Base-by-base conservation (phyloP, 2,797 vertebrate species). In the Enteromius thamalakanensis region DNA sequence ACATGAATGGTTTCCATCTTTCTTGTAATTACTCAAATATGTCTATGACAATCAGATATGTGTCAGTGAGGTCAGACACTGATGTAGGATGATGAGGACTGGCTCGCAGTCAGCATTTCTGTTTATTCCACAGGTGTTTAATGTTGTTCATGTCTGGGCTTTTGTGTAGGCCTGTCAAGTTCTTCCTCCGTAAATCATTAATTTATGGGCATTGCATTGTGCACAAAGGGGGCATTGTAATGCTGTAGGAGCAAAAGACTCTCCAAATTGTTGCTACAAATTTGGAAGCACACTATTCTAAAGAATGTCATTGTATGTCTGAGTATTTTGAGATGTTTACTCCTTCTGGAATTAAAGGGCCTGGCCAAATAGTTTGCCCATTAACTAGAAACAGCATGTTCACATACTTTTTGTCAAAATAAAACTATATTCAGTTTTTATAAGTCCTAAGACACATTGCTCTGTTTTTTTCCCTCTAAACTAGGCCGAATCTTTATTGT, bases 81-180 rank as follows among this genome's bases (percentile, higher is more conserved):
- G 29, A 40, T 23, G 32, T 8, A 58, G 34, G 37, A 76, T 40
- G 12, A 60, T 42, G 12, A 32, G 9, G 45, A 19, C 9, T 68
- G 34, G 32, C 7, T 42, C 1, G 51, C 21, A 17, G 6, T 75
- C 32, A 37, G 29, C 19, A 34, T 40, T 68, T 11, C 12, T 37
- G 71, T 75, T 75, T 75, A 55, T 75, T 55, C 32, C 49, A 37
- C 21, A 40, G 72, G 49, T 55, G 49, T 55, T 75, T 6, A n/a
- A 3, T 37, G 32, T 51, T 32, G 21, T 58, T 58, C 32, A 23
- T 34, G 21, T 37, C 72, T 58, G 21, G 21, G 12, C 51, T 17
- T 40, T 40, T 58, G 34, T 75, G 6, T 23, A 23, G 71, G 49
- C 71, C 71, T 55, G 32, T 42, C 53, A 26, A 60, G 34, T 34